phyloP scores from a whole-genome alignment of 2,113 vertebrate genomes.

The Patagioenas fasciata region DNA sequence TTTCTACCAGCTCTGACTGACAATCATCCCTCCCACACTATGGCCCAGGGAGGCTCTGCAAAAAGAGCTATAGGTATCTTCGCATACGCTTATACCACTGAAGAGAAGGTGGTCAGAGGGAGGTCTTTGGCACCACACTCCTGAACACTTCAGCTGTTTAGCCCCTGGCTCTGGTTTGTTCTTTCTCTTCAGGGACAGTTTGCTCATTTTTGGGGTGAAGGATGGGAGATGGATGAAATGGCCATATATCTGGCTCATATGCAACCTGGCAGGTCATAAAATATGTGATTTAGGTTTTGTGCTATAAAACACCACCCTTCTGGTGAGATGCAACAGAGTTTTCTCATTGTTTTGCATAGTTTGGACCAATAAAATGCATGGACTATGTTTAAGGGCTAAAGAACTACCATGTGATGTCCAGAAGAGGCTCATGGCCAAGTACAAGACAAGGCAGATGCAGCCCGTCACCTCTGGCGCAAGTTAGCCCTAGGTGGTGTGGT shows the following conservation, averaged over 20 bases:
- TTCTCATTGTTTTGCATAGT: background rate
- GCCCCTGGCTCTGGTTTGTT: background rate
- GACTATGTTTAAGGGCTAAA: background rate
- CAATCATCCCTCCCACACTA: background rate
- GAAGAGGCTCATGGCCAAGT: background rate
- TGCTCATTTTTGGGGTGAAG: background rate
- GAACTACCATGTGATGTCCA: background rate
- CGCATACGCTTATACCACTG: background rate
- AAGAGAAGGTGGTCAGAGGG: background rate
- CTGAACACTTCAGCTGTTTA: background rate
- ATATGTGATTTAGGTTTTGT: background rate
- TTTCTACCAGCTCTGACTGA: background rate
- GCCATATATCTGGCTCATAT: background rate
- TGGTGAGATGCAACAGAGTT: background rate
- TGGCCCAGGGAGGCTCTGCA: background rate
- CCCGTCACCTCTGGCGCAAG: background rate
- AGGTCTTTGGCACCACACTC: background rate
- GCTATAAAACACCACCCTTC: background rate
- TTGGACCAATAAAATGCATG: background rate
- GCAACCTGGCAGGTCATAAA: background rate
- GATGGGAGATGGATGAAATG: background rate
- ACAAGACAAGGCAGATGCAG: background rate
- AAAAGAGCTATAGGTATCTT: background rate
- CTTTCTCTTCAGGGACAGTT: background rate
- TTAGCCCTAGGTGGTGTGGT: background rate